Conservation (phyloP, 2,888 invertebrate species). For the Willowsia nigromaculata region DNA sequence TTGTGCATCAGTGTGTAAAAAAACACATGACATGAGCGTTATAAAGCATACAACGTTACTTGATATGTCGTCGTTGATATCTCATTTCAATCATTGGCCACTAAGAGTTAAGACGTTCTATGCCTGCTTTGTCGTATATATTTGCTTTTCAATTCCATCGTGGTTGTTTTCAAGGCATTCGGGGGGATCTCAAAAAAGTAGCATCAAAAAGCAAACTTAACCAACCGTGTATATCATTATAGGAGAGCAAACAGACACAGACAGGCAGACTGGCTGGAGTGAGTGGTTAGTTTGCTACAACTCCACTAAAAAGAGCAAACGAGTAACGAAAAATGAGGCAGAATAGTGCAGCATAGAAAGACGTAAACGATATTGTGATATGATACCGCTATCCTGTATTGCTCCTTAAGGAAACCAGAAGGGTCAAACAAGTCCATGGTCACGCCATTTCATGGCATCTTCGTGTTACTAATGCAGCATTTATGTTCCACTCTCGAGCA, state of each 20-base stretch:
- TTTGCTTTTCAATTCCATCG: no score
- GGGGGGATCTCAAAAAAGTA: neutral
- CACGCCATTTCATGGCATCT: slow-evolving; percentile 61
- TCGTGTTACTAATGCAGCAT: slow-evolving; percentile 53
- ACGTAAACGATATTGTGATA: slow-evolving; percentile 1
- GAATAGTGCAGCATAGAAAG: neutral
- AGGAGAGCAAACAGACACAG: neutral
- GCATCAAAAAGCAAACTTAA: neutral
- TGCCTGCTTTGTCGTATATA: no score
- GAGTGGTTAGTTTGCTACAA: neutral
- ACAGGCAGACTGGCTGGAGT: neutral
- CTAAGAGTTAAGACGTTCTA: neutral
- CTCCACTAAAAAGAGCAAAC: slow-evolving; percentile 9
- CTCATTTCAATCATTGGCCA: neutral
- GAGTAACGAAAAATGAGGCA: neutral
- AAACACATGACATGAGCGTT: no score
- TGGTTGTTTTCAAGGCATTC: neutral
- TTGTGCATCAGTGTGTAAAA: no score
- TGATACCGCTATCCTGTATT: neutral
- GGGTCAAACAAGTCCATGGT: slow-evolving; percentile 67
- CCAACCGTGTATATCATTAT: neutral
- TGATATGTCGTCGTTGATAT: no score
- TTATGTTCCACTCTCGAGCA: neutral
- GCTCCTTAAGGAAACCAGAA: slow-evolving; percentile 47
- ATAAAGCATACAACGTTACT: neutral